Conservation (phyloP, 2,797 vertebrate species). For the Emys orbicularis region DNA sequence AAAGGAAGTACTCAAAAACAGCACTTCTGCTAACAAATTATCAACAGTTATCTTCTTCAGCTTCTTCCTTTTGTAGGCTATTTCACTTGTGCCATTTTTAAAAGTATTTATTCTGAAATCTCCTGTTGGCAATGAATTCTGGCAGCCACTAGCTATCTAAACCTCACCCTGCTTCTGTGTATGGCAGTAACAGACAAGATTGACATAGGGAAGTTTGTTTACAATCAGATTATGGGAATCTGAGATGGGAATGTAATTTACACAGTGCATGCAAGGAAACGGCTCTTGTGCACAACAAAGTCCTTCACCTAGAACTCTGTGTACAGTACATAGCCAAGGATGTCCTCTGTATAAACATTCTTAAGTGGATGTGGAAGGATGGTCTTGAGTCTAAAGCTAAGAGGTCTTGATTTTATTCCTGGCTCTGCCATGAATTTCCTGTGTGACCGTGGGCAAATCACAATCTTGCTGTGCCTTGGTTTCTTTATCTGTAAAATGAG, state of each 20-base stretch:
- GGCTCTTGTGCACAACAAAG: background rate
- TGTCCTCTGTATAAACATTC: background rate
- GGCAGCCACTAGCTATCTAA: background rate
- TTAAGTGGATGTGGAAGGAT: background rate
- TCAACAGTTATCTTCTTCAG: background rate
- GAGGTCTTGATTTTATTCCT: background rate
- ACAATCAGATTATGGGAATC: background rate
- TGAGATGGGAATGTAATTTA: background rate
- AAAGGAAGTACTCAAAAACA: slow-evolving; percentile 19
- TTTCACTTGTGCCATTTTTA: background rate
- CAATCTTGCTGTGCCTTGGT: background rate
- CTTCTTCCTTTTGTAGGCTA: background rate
- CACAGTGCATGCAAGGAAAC: background rate
- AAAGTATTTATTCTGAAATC: background rate
- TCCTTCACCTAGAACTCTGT: background rate
- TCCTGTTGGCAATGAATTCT: rapidly evolving
- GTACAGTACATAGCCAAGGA: background rate
- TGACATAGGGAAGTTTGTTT: background rate
- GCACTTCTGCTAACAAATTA: background rate
- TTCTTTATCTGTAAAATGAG: background rate
- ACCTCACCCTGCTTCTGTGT: background rate
- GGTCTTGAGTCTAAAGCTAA: background rate
- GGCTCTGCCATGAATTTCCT: background rate
- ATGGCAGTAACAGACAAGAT: background rate
- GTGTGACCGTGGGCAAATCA: background rate